phyloP scores from a whole-genome alignment of 2,888 invertebrate genomes.

The Macrophya annulata region DNA sequence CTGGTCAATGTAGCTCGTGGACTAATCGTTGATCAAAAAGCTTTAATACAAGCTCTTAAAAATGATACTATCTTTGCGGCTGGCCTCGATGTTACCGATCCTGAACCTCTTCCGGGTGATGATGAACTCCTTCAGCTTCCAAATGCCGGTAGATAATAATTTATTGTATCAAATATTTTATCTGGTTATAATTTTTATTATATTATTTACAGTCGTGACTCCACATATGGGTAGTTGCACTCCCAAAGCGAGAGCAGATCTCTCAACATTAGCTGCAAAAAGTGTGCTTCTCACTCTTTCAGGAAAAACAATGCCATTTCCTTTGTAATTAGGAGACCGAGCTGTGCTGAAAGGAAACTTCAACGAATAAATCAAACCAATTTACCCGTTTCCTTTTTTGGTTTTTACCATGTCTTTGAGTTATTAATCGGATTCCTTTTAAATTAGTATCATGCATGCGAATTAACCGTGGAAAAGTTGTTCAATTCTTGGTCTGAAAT shows the following conservation, averaged over 20 bases:
- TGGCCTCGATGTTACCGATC: conserved; percentile 92
- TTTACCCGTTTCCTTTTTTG: not conserved
- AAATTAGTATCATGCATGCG: not conserved
- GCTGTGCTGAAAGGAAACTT: not conserved
- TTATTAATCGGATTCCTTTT: not conserved
- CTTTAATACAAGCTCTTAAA: conserved; percentile 87
- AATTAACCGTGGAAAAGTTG: conserved; percentile 19
- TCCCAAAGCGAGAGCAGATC: conserved; percentile 85
- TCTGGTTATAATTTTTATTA: not conserved
- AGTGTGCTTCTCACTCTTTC: conserved; percentile 88
- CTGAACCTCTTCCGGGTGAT: conserved; percentile 91
- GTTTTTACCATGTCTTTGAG: not conserved
- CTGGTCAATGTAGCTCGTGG: conserved; percentile 88
- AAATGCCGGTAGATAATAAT: conserved; percentile 86
- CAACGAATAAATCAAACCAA: not conserved
- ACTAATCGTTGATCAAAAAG: conserved; percentile 89
- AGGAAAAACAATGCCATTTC: conserved; percentile 83
- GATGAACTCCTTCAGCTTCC: conserved; percentile 87
- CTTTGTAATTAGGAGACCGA: not conserved
- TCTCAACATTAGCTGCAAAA: conserved; percentile 88
- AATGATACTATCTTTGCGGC: conserved; percentile 88
- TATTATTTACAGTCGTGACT: conserved; percentile 84
- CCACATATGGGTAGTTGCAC: conserved; percentile 94
- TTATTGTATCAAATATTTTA: not conserved
- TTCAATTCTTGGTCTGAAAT: not conserved